Conservation (phyloP, 2,113 vertebrate genomes). For the Gambusia holbrooki region DNA sequence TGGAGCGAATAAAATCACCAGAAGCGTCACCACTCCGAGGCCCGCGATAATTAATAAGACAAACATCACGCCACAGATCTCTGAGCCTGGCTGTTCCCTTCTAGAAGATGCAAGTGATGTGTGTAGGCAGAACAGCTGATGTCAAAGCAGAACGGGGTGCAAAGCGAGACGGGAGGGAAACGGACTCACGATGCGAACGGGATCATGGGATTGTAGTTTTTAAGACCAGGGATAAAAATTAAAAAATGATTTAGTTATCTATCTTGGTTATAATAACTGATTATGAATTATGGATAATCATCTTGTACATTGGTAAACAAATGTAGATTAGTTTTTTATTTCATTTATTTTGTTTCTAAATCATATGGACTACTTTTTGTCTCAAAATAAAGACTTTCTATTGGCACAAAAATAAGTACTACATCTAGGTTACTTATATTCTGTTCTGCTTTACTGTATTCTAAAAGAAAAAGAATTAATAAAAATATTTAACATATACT, state of each 20-base stretch:
- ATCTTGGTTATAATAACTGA: no score
- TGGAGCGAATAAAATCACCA: slow-evolving; percentile 80
- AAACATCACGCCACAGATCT: slow-evolving; percentile 50
- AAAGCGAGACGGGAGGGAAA: slow-evolving; percentile 1
- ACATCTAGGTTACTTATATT: no score
- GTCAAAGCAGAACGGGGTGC: slow-evolving; percentile 38
- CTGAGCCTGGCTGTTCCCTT: slow-evolving; percentile 16
- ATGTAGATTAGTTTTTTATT: no score
- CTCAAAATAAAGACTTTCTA: no score
- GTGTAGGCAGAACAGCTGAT: slow-evolving; percentile 68
- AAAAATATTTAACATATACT: background rate
- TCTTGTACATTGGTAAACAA: no score
- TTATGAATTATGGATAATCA: no score
- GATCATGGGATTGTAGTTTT: slow-evolving; percentile 80
- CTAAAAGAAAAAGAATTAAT: background rate
- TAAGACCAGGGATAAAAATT: no score
- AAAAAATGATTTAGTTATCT: no score
- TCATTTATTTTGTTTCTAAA: no score
- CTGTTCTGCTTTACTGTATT: background rate
- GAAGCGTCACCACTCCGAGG: slow-evolving; percentile 73
- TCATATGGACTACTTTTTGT: no score
- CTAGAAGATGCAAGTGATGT: slow-evolving; percentile 30
- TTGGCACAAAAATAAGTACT: no score
- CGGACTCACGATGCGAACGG: slow-evolving; percentile 7
- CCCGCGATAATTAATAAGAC: slow-evolving; percentile 73